Percentiles rank a stretch among this genome's conserved stretches.
Conservation (phyloP, 2,797 vertebrate species). For the Tapirus indicus region DNA sequence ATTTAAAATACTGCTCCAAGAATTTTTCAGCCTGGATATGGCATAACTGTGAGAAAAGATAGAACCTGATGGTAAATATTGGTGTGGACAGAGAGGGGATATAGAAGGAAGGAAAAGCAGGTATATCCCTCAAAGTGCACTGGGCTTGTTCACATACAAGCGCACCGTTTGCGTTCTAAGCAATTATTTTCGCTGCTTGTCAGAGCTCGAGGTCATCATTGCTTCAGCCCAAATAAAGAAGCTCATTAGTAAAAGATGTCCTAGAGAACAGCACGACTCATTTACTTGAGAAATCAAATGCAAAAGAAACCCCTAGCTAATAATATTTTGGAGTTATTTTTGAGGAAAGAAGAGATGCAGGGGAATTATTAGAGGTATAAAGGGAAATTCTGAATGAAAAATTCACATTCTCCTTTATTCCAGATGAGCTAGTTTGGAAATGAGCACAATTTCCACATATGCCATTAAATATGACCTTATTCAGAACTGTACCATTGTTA, state of each 20-base stretch:
- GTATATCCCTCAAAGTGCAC: background rate
- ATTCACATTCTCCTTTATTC: background rate
- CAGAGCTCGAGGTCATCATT: slow-evolving; percentile 58
- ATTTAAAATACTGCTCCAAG: background rate
- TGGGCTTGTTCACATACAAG: background rate
- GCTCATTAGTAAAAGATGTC: slow-evolving; percentile 64
- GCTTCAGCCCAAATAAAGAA: slow-evolving; percentile 65
- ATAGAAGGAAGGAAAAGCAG: background rate
- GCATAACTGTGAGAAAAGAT: background rate
- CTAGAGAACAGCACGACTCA: slow-evolving; percentile 57
- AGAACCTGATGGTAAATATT: background rate
- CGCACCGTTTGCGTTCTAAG: background rate
- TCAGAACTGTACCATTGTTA: background rate
- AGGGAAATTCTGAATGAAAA: slow-evolving; percentile 62
- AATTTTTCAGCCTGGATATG: background rate
- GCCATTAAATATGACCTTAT: background rate
- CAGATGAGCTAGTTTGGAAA: slow-evolving; percentile 13
- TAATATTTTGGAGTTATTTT: slow-evolving; percentile 73
- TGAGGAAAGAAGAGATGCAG: slow-evolving; percentile 48
- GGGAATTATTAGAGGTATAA: slow-evolving; percentile 33
- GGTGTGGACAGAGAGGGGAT: background rate
- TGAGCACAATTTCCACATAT: background rate
- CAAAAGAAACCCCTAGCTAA: slow-evolving; percentile 62
- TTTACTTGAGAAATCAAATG: slow-evolving; percentile 71
- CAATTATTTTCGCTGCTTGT: slow-evolving; percentile 63